A percentile compares a stretch with the other conserved stretches of the same genome.
Conservation (phyloP, 2,797 vertebrate genomes). For the Semaprochilodus insignis region DNA sequence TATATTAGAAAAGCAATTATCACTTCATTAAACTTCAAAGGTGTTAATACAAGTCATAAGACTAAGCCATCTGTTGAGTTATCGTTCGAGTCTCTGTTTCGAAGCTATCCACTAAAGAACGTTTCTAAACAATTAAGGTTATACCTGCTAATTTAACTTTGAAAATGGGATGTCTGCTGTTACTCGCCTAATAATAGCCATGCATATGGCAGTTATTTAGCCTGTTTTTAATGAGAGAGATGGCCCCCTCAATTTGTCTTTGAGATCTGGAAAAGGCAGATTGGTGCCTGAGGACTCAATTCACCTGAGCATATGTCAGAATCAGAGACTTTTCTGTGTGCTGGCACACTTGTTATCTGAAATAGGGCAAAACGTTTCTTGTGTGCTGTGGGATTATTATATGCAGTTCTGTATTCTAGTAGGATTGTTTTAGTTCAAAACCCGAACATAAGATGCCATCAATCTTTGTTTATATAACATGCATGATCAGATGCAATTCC, state of each 20-base stretch:
- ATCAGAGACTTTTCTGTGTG: slow-evolving; percentile 62
- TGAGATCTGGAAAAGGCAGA: slow-evolving; percentile 80
- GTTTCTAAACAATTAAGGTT: slow-evolving; percentile 81
- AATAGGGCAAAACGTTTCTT: slow-evolving; percentile 11
- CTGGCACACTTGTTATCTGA: slow-evolving; percentile 54
- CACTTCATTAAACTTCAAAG: slow-evolving; percentile 85
- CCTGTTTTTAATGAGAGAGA: slow-evolving; percentile 78
- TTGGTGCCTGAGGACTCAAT: slow-evolving; percentile 79
- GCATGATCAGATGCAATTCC: not conserved
- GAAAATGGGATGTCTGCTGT: slow-evolving; percentile 78
- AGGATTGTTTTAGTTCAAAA: slow-evolving; percentile 6
- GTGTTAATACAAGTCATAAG: slow-evolving; percentile 85
- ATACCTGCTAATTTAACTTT: slow-evolving; percentile 81
- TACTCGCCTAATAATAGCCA: slow-evolving; percentile 78
- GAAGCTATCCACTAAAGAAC: slow-evolving; percentile 76
- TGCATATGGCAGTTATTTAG: slow-evolving; percentile 81
- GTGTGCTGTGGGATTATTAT: slow-evolving; percentile 43
- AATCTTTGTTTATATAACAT: not conserved
- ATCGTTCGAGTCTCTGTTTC: slow-evolving; percentile 70
- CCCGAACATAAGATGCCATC: not conserved
- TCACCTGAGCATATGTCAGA: slow-evolving; percentile 76
- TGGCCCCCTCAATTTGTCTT: slow-evolving; percentile 79
- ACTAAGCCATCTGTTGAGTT: slow-evolving; percentile 85
- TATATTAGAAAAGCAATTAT: slow-evolving; percentile 86
- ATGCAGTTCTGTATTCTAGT: not conserved